Evolutionary conservation across 23 tunicate genomes (phyloP), one percentile per base, ranked within the genome.

Genomic region (Botrylloides violaceus): DNA sequence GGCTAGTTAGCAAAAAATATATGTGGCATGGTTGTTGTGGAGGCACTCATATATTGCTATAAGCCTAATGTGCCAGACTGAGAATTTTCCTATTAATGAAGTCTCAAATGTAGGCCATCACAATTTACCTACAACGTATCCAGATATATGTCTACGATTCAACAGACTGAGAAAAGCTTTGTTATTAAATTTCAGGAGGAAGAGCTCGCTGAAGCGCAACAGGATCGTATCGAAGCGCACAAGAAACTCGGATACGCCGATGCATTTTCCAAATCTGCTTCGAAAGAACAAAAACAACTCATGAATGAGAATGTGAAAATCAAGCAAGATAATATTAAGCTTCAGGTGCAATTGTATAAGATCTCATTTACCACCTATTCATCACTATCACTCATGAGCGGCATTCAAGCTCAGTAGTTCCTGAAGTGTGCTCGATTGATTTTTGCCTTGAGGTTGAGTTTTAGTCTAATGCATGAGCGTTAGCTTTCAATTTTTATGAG

Each of bases 201-300:
- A 58, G 88, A 82, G 32, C 64, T 88, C 7, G 88, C 85, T 2
- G 71, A 48, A 3, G 96, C 88, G 7, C 96, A 88, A 65, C 96
- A 88, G 68, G 96, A 88, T 56, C 76, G 76, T 33, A 88, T 88
- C 30, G 96, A 88, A 66, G 58, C 77, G 3, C 78, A 77, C 76
- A 88, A 88, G 39, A 60, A 73, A 25, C 70, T 88, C 33, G 79
- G 88, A 56, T 88, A 84, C 77, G 79, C 88, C 19, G 96, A 88
- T 37, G 71, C 85, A 0, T 81, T 81, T 32, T 60, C 85, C 70
- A 71, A 77, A 7, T 81, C 87, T 32, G 64, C 66, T 27, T 57
- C 82, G 12, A 75, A 87, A 64, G 64, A 64, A 22, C 82, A 76
- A 29, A 71, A 66, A 29, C 55, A 49, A 21, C 57, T 81, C 18